Conservation (phyloP, 2,797 vertebrate genomes). For the Microctenopoma stevenorrisi region DNA sequence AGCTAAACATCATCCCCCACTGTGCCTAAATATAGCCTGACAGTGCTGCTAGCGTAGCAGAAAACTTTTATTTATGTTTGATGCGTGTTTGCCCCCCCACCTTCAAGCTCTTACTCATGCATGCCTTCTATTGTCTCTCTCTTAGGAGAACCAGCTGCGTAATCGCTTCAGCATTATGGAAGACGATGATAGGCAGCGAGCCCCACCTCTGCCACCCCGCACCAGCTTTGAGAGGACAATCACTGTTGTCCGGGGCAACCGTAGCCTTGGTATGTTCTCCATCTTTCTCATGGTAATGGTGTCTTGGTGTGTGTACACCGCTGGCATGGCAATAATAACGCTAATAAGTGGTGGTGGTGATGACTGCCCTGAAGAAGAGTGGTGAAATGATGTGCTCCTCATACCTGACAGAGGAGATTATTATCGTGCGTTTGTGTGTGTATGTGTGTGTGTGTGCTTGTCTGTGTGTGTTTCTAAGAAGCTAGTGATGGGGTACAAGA, state of each 20-base stretch:
- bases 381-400: slow-evolving; percentile 60
- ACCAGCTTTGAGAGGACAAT: slow-evolving; percentile 90
- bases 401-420: slow-evolving; percentile 35
- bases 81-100: neutral
- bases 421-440: neutral
- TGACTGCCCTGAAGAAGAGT: slow-evolving; percentile 73
- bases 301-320: slow-evolving; percentile 80
- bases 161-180: slow-evolving; percentile 76
- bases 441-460: neutral
- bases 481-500: too few species aligned
- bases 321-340: slow-evolving; percentile 75
- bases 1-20: neutral
- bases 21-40: neutral
- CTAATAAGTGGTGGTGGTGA: slow-evolving; percentile 73
- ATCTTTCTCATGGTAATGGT: slow-evolving; percentile 78
- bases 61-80: neutral
- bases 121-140: slow-evolving; percentile 15
- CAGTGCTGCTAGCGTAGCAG: neutral
- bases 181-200: slow-evolving; percentile 51
- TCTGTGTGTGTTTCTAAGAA: neutral
- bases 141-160: slow-evolving; percentile 79
- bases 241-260: slow-evolving; percentile 94
- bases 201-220: slow-evolving; percentile 66
- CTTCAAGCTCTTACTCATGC: neutral
- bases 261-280: slow-evolving; percentile 93